Evolutionary conservation across 2,888 invertebrate species (phyloP).

Genomic region (Epistrophe grossulariae): DNA sequence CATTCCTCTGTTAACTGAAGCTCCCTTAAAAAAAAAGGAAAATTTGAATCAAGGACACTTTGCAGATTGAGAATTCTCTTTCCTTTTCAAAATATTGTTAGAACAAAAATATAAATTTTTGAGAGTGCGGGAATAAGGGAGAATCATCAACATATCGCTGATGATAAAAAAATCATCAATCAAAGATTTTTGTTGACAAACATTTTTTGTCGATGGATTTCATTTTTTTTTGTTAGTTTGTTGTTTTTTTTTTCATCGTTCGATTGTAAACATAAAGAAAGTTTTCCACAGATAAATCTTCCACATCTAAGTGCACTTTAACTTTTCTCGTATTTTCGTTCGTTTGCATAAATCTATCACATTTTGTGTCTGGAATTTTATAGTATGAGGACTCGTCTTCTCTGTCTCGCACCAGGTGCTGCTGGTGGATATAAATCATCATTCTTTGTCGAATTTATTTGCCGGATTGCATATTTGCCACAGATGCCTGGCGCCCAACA

Average conservation of each 20-base stretch:
- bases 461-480: slow-evolving; percentile 64
- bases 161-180: slow-evolving; percentile 59
- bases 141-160: slow-evolving; percentile 55
- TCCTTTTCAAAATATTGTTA: neutral
- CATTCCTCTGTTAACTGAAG: neutral
- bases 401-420: slow-evolving; percentile 51
- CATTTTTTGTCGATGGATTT: slow-evolving; percentile 47
- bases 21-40: slow-evolving; percentile 2
- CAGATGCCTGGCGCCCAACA: slow-evolving; percentile 63
- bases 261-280: slow-evolving; percentile 64
- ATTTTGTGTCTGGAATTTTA: slow-evolving; percentile 58
- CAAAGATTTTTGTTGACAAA: slow-evolving; percentile 69
- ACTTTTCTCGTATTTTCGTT: slow-evolving; percentile 17
- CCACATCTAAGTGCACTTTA: slow-evolving; percentile 38
- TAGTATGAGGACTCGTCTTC: neutral
- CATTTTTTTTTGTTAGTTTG: too few species aligned
- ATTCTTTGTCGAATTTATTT: slow-evolving; percentile 65
- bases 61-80: slow-evolving; percentile 9
- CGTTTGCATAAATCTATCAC: slow-evolving; percentile 54
- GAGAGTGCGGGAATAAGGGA: neutral
- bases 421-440: slow-evolving; percentile 67
- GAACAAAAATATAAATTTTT: neutral
- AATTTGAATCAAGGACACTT: neutral
- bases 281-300: slow-evolving; percentile 69
- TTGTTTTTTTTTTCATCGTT: neutral